These are phyloP conservation scores for Hiodon alosoides DNA, from an alignment of 2,113 vertebrate genomes.

Conservation along the genomic window DNA sequence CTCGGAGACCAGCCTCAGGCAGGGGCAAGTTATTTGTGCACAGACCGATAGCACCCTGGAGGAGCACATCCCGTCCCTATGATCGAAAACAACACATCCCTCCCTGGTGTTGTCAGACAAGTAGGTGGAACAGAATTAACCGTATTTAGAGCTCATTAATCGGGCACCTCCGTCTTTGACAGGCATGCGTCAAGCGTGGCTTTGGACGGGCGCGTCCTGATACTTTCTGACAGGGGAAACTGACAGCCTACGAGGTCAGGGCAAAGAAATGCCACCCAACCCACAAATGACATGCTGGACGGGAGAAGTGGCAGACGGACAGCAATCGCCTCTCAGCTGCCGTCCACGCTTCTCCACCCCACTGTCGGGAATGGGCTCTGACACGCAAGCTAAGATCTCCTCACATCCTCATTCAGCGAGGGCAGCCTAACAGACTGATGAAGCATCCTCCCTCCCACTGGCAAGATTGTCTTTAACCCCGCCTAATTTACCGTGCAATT, in stretches of 20 bases:
- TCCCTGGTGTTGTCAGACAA: not conserved
- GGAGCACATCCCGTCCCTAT: not conserved
- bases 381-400: not conserved
- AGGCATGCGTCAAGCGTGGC: slow-evolving; percentile 29
- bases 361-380: not conserved
- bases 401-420: not conserved
- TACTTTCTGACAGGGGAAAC: slow-evolving; percentile 22
- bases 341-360: too few species aligned
- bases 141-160: slow-evolving; percentile 14
- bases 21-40: not conserved
- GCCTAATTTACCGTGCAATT: slow-evolving; percentile 11
- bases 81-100: not conserved
- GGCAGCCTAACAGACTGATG: not conserved
- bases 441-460: not conserved
- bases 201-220: slow-evolving; percentile 6
- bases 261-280: too few species aligned
- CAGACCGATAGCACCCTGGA: too few species aligned
- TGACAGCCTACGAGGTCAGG: too few species aligned
- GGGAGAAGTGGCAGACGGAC: too few species aligned
- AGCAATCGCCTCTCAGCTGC: not conserved
- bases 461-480: not conserved
- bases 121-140: not conserved
- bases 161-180: slow-evolving; percentile 28
- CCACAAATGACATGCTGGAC: too few species aligned
- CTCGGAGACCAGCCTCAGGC: not conserved